A percentile compares a stretch with the other conserved stretches of the same genome.
These are phyloP conservation scores for Micromesistius poutassou DNA, from an alignment of 2,797 vertebrate genomes.

Conservation along the genomic window DNA sequence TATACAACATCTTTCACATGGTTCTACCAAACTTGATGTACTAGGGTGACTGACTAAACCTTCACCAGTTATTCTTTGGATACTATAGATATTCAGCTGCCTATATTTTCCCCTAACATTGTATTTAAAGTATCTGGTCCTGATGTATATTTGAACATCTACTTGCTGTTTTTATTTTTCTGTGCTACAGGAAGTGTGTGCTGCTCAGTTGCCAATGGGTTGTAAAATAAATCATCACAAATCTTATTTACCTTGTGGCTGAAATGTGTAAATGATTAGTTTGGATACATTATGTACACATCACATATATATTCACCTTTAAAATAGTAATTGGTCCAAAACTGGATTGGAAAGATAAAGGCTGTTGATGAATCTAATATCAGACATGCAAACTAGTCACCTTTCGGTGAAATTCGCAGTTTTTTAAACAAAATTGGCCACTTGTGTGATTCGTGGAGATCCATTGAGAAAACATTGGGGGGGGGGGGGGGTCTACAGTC, in stretches of 20 bases:
- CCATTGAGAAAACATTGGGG: no score
- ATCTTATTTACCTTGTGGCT: constrained; percentile 34
- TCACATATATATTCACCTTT: neutral
- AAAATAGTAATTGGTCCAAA: neutral
- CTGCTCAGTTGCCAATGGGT: constrained; percentile 33
- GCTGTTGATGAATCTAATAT: no score
- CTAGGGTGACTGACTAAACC: neutral
- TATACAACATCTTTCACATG: neutral
- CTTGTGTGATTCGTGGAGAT: no score
- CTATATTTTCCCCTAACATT: constrained; percentile 17
- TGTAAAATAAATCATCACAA: constrained; percentile 65
- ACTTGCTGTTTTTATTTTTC: constrained; percentile 35
- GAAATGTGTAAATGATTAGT: neutral
- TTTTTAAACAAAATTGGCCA: no score
- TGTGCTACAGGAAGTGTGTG: constrained; percentile 46
- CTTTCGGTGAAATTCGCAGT: no score
- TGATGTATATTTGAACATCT: constrained; percentile 50
- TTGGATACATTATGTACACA: neutral
- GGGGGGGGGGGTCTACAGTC: no score
- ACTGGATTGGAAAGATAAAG: no score
- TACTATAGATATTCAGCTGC: neutral
- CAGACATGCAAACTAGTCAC: no score
- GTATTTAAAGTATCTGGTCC: constrained; percentile 39
- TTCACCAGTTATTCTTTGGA: neutral
- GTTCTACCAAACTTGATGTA: neutral